These are phyloP conservation scores for Lepidonotus clava DNA, from an alignment of 2,888 invertebrate genomes.

Conservation along the genomic window DNA sequence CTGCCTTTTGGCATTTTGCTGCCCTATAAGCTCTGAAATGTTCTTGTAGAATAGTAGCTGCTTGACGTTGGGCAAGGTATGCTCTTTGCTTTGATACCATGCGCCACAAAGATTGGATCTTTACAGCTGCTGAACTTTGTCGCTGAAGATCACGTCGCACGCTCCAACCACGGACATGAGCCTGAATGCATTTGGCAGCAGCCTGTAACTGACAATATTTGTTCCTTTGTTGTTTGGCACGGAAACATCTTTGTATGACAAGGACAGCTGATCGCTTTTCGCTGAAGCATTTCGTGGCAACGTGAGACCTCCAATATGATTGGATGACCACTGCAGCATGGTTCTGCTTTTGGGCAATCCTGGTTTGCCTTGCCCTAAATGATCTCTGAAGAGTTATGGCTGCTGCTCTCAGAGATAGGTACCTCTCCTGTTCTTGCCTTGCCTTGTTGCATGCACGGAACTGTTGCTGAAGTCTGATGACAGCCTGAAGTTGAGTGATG, in stretches of 20 bases:
- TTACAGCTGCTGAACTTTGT: not conserved
- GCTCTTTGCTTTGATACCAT: not conserved
- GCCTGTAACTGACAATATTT: not conserved
- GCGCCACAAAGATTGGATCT: not conserved
- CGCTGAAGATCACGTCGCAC: not conserved
- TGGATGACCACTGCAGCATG: constrained; percentile 59
- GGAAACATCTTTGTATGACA: not conserved
- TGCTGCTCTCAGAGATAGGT: constrained; percentile 55
- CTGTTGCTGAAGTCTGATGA: not conserved
- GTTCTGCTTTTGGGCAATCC: constrained; percentile 22
- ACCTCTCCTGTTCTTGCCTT: not conserved
- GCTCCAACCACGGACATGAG: not conserved
- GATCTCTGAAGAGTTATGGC: constrained; percentile 54
- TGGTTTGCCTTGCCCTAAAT: constrained; percentile 31
- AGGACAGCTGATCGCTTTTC: not conserved
- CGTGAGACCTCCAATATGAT: constrained; percentile 9
- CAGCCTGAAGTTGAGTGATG: not conserved
- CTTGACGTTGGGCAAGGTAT: not conserved
- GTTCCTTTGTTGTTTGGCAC: not conserved
- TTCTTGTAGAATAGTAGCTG: not conserved
- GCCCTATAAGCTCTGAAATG: not conserved
- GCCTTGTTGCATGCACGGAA: not conserved
- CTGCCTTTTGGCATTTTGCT: too few relatives aligned
- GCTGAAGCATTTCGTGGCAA: not conserved
- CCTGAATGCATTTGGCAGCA: constrained; percentile 15